Conservation (phyloP, 2,113 vertebrate genomes). For the Scomber colias region DNA sequence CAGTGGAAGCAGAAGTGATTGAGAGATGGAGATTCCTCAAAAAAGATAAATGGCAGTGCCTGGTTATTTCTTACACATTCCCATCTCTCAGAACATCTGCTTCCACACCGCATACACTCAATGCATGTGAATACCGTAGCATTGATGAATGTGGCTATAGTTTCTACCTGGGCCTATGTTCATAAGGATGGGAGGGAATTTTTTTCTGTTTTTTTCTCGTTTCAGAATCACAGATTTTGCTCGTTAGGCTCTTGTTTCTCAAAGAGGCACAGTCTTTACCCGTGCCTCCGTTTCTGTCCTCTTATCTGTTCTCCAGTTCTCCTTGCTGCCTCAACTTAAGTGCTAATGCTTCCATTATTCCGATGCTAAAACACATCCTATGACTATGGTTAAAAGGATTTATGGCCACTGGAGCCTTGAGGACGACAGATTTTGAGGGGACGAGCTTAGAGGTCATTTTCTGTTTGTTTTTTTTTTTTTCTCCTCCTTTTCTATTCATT, state of each 20-base stretch:
- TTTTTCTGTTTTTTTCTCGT: background rate
- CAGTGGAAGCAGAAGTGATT: slow-evolving; percentile 6
- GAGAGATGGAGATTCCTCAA: slow-evolving; percentile 5
- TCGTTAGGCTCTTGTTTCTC: slow-evolving; percentile 3
- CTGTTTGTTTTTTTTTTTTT: background rate
- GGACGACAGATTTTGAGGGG: slow-evolving; percentile 2
- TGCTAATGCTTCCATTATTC: slow-evolving; percentile 1
- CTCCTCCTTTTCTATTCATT: slow-evolving; percentile 44
- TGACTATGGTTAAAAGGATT: slow-evolving; percentile 16
- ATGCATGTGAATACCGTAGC: slow-evolving; percentile 40
- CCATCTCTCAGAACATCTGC: slow-evolving; percentile 28
- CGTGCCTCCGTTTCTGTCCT: background rate
- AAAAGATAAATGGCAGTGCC: slow-evolving; percentile 4
- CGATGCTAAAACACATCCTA: slow-evolving; percentile 12
- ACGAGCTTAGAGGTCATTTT: slow-evolving; percentile 4
- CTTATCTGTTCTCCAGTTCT: slow-evolving; percentile 26
- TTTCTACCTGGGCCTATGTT: slow-evolving; percentile 24
- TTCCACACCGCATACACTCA: slow-evolving; percentile 5
- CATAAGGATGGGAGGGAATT: slow-evolving; percentile 1
- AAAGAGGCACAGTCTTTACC: slow-evolving; percentile 13
- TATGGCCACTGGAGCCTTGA: background rate
- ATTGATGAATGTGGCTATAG: slow-evolving; percentile 2
- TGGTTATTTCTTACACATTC: background rate
- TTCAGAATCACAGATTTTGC: slow-evolving; percentile 30
- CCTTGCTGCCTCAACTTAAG: slow-evolving; percentile 15